phyloP scores from a whole-genome alignment of 2,797 vertebrate genomes.

The Limnodromus scolopaceus region DNA sequence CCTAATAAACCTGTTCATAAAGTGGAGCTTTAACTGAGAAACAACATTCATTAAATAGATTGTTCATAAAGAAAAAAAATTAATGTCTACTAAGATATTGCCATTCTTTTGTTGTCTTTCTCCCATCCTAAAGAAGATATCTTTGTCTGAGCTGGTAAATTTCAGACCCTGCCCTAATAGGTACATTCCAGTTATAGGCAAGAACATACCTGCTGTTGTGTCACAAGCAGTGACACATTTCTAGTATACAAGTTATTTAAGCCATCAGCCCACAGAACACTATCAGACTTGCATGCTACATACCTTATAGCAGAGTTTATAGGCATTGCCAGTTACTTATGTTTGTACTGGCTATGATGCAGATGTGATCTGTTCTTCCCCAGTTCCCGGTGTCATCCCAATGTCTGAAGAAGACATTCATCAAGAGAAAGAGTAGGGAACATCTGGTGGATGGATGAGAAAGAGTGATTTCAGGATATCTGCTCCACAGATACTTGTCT shows the following conservation, averaged over 20 bases:
- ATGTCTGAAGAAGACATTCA: neutral
- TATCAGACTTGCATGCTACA: neutral
- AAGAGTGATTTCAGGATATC: neutral
- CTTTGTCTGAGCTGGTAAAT: neutral
- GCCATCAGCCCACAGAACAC: neutral
- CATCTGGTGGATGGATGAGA: neutral
- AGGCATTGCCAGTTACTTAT: neutral
- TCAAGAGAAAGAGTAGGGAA: neutral
- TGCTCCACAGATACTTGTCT: neutral
- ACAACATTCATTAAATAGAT: neutral
- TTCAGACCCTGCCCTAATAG: neutral
- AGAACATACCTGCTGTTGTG: neutral
- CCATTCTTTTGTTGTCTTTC: neutral
- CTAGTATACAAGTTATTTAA: neutral
- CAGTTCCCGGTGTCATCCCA: neutral
- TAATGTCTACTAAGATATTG: neutral
- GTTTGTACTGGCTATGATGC: neutral
- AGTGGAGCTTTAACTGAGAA: neutral
- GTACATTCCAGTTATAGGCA: neutral
- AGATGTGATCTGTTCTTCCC: neutral
- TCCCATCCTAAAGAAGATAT: neutral
- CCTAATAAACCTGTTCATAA: neutral
- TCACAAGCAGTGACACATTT: neutral
- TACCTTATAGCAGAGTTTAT: neutral
- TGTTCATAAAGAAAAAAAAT: neutral